Evolutionary conservation across 2,797 vertebrate species (phyloP), one percentile per base, ranked within the genome.

Genomic region (Dendrocincla tyrannina): DNA sequence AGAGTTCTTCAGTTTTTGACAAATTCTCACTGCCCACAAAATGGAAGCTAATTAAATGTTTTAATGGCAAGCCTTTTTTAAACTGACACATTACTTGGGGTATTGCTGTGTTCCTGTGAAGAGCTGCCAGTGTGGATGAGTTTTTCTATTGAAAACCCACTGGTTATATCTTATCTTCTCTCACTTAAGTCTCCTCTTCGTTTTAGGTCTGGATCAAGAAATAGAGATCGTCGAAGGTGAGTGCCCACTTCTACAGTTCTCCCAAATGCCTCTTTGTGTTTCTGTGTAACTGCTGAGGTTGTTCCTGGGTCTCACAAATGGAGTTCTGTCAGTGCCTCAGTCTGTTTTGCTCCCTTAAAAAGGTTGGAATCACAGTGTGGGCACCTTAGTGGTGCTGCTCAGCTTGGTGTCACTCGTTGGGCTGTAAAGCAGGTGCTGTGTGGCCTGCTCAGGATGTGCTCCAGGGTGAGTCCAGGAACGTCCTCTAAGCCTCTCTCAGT

Each of bases 221-320:
- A 99, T 63, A 98, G 97, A 97, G 99, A 99, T 95, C 99, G 98
- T 33, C 98, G 96, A 97, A 98, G 99, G 99, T 99, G 70, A 95
- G 97, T 95, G 64, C 25, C 5, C 39, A 63, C 20, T 53, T 93
- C 30, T 53, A 3, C 32, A 28, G 7, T 47, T 91, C n/a, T 77
- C n/a, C 18, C 23, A 72, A 25, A 69, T 44, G 16, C 7, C 13
- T 50, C 0, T 11, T 47, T 52, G 39, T 64, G 41, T 75, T 94
- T 88, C 32, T 89, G 0, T 66, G 11, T 52, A 63, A 33, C 28
- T 72, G 8, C 13, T 53, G 68, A 67, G 37, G 20, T 19, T 82
- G 81, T 82, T 56, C 18, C 15, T 67, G 47, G 28, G n/a, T 72
- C 62, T 92, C 18, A 22, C 35, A 52, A 30, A 0, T 5, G 4